Base-by-base conservation (phyloP, 1,140 invertebrate species). In the Ericerus pela region DNA sequence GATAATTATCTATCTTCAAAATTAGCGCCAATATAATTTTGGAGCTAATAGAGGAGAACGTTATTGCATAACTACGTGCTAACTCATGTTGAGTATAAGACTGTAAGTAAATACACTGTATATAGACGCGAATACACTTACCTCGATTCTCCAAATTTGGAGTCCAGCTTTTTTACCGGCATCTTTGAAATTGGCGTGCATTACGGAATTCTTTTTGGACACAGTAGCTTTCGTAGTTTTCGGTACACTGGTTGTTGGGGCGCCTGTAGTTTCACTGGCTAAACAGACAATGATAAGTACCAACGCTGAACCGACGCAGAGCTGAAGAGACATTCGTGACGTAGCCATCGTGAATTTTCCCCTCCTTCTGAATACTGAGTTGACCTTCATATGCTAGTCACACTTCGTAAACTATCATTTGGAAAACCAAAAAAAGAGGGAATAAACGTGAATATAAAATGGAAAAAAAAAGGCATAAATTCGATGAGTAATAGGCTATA, bases 71-170 rank as follows among this genome's bases (percentile, higher is more conserved):
- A n/a, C n/a, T n/a, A n/a, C n/a, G n/a, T n/a, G n/a, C n/a, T n/a
- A n/a, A n/a, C n/a, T n/a, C n/a, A n/a, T n/a, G n/a, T n/a, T n/a
- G n/a, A n/a, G n/a, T n/a, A n/a, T n/a, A n/a, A n/a, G n/a, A n/a
- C n/a, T n/a, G n/a, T n/a, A n/a, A n/a, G n/a, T n/a, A n/a, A n/a
- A n/a, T n/a, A n/a, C n/a, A n/a, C n/a, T n/a, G n/a, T n/a, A n/a
- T n/a, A n/a, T n/a, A n/a, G n/a, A n/a, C n/a, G n/a, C n/a, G n/a
- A n/a, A n/a, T n/a, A n/a, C n/a, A 67, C 67, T 70, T 66, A 82
- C 80, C 72, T 82, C 75, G 37, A 83, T 77, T 61, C 80, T 74
- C 80, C 80, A 83, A 30, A 81, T 74, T 63, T 81, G 76, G 0
- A 82, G 60, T 1, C 80, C 80, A 5, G 77, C 73, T 31, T 70